Conservation (phyloP, 2,888 invertebrate species). For the Drosophila pseudotalamancana region DNA sequence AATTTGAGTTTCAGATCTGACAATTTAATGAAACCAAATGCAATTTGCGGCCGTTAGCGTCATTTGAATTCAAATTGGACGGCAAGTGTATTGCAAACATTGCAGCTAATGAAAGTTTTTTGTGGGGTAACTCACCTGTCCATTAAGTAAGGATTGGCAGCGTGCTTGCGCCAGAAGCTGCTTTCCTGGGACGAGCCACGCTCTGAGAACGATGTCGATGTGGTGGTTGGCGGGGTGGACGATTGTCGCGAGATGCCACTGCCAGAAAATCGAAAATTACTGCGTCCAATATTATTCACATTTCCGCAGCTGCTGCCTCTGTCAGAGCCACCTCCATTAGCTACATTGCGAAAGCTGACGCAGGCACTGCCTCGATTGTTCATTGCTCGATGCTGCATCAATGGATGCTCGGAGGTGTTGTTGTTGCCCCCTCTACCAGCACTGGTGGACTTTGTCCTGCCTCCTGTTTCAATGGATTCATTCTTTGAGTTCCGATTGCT, state of each 20-base stretch:
- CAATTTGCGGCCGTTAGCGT: constrained; percentile 25
- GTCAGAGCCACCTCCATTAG: constrained; percentile 44
- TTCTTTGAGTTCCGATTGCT: constrained; percentile 78
- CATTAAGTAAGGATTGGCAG: constrained; percentile 79
- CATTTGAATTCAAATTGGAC: constrained; percentile 34
- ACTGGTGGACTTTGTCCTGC: constrained; percentile 9
- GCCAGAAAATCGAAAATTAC: constrained; percentile 70
- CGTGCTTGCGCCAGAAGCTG: constrained; percentile 75
- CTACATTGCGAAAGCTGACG: constrained; percentile 64
- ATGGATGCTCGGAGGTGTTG: constrained; percentile 42
- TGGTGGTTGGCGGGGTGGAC: constrained; percentile 56
- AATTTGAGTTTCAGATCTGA: not conserved
- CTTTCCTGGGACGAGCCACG: constrained; percentile 61
- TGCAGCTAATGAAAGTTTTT: constrained; percentile 47
- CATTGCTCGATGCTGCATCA: constrained; percentile 57
- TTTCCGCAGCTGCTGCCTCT: constrained; percentile 15
- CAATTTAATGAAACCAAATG: constrained; percentile 38
- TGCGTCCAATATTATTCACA: constrained; percentile 45
- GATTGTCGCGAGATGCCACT: constrained; percentile 74
- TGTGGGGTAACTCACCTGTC: constrained; percentile 72
- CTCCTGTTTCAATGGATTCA: constrained; percentile 25
- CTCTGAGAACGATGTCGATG: constrained; percentile 51
- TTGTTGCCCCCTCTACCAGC: constrained; percentile 22
- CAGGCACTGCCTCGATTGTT: constrained; percentile 50
- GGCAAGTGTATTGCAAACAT: constrained; percentile 28